Base-by-base conservation (phyloP, 2,888 invertebrate species). In the Macropis europaea region DNA sequence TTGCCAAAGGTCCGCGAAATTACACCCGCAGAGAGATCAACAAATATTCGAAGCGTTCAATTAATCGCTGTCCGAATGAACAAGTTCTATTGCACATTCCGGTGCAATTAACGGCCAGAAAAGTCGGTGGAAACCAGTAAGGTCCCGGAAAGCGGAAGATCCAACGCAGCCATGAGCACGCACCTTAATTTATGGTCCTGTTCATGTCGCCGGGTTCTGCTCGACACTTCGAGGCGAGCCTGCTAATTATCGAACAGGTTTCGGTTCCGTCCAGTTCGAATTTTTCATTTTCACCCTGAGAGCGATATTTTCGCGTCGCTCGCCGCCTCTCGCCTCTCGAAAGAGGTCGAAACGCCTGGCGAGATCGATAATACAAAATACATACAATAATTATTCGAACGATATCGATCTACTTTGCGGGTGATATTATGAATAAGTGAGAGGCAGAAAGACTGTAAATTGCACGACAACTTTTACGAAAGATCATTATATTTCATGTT, bases 171-270 rank as follows among this genome's bases (percentile, higher is more conserved):
- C 13, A 22, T 36, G 36, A 28, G 24, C 15, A 5, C 50, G 43
- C 24, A 7, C 34, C 13, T 6, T 60, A 54, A 71, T 71, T 71
- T 71, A 71, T 71, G 42, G 50, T 28, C 43, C 19, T 45, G 54
- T 32, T 67, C 60, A 67, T 50, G 43, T 50, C 38, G 47, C 26
- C 32, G 36, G 30, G 36, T 60, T 59, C 48, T 24, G 54, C 9
- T 45, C 17, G 67, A 67, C 70, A 54, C 43, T 61, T 45, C 60
- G 30, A 36, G 42, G 43, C 59, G 59, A 59, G 53, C 48, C 17
- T 56, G 56, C 61, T 72, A 72, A 72, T 72, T 72, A 72, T 57
- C 50, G 50, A 68, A 61, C 66, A 48, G 53, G 70, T 66, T 56
- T 69, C 42, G 43, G 38, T 24, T 24, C 38, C 28, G 24, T 26